Base-by-base conservation (phyloP, 64 coral and sea anemone species). In the Astreopora myriophthalma region DNA sequence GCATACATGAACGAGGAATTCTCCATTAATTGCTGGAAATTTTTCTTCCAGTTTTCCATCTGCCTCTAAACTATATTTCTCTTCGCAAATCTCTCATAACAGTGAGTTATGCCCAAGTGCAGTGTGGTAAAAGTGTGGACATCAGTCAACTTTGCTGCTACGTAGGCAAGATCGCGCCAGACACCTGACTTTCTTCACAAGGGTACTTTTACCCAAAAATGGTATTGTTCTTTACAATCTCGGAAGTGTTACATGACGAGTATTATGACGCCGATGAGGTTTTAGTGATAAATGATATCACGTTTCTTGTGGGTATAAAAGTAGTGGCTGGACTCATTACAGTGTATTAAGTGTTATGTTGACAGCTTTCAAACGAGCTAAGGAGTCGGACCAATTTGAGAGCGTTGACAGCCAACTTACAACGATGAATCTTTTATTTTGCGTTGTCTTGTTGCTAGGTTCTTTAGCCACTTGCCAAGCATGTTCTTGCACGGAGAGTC, bases 401-500 rank as follows among this genome's bases (percentile, higher is more conserved):
- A 46, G 42, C 11, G 3, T 55, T 55, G 13, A 16, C 42, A 46
- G 42, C 11, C 8, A n/a, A 13, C 58, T 48, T 76, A 6, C 17
- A 58, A 25, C 19, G 28, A 24, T 64, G 9, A 37, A 33, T 55
- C 3, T 13, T 8, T 12, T 39, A 5, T 37, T 83, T 0, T 37
- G n/a, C n/a, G 20, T 19, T 38, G 22, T 11, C 12, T 0, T 83
- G 10, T 7, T 83, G 20, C 2, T 83, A 1, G 51, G 33, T 14
- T n/a, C 16, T 36, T n/a, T 83, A 0, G 10, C 34, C 13, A 35
- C 55, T 2, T 36, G 19, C 57, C 26, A 71, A 0, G 66, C 67
- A 26, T 92, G 90, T 61, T 92, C 90, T 27, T 92, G 90, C 34
- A 24, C 42, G 22, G 25, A 52, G 24, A 26, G 48, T n/a, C 80